Evolutionary conservation across 1,140 invertebrate genomes (phyloP), one percentile per base, ranked within the genome.

Genomic region (Episyrphus balteatus): DNA sequence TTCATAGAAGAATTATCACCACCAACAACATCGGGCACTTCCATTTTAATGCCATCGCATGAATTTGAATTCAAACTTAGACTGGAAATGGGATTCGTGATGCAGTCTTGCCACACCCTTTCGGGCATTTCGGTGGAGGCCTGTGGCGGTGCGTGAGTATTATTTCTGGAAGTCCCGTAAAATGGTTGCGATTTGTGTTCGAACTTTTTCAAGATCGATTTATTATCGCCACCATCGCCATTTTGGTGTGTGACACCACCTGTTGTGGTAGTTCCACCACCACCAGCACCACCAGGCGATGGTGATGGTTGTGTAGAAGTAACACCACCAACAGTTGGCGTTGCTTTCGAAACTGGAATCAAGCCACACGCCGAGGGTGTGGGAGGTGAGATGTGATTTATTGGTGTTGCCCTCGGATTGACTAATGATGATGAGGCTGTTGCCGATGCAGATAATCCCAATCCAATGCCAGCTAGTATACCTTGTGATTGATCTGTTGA

Each of bases 91-190:
- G 58, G 55, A 51, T 63, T 66, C 52, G 81, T 74, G 56, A 80
- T 66, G 56, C 78, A 81, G 62, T 89, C 84, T 61, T 88, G 84
- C 81, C 84, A 85, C 14, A 82, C 80, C 43, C 81, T 73, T 66
- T 88, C 85, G 14, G 83, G 77, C 56, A 88, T 69, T 51, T 80
- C 73, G 44, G 73, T 78, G 46, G 75, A 75, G 39, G 76, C 73
- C 44, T 77, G 49, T 30, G 61, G 57, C 39, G 62, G 59, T 51
- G 59, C 59, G 51, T 67, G 64, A 60, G 61, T 67, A 64, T 62
- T 66, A 18, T 61, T 60, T 47, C 64, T 66, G 36, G 63, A 61
- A 43, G 59, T 72, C 51, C 67, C 69, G 46, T 72, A 61, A 44
- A 58, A 59, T 42, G 62, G 56, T 39, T 55, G 57, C 9, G 50